A percentile compares a stretch with the other conserved stretches of the same genome.
Conservation (phyloP, 2,888 invertebrate genomes). For the Drosophila aldrichi region DNA sequence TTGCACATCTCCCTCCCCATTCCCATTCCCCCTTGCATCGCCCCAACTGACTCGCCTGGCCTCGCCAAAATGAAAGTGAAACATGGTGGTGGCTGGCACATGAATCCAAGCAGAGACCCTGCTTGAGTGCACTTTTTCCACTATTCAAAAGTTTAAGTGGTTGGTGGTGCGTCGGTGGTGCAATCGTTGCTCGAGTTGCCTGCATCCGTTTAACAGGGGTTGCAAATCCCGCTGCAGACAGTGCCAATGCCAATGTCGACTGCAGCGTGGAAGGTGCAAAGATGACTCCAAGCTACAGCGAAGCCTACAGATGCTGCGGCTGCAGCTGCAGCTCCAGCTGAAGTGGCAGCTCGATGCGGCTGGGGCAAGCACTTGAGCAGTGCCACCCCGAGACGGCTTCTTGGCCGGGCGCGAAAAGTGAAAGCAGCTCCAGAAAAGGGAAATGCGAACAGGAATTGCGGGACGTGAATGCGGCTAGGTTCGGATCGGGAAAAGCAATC, state of each 20-base stretch:
- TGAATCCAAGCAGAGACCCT: slow-evolving; percentile 24
- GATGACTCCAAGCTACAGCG: slow-evolving; percentile 28
- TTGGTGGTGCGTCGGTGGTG: slow-evolving; percentile 50
- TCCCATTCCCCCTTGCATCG: no score
- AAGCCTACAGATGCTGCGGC: neutral
- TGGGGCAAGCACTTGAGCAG: slow-evolving; percentile 27
- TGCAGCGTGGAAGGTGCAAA: slow-evolving; percentile 51
- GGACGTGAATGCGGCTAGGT: neutral
- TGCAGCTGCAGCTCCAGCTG: neutral
- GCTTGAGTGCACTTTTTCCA: slow-evolving; percentile 80
- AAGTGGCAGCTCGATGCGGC: slow-evolving; percentile 19
- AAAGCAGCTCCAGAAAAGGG: slow-evolving; percentile 39
- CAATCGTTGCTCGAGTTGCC: slow-evolving; percentile 28
- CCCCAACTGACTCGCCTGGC: neutral
- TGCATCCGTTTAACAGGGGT: slow-evolving; percentile 40
- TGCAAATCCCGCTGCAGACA: slow-evolving; percentile 40
- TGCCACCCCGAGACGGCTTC: slow-evolving; percentile 27
- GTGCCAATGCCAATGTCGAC: slow-evolving; percentile 37
- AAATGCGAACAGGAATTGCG: slow-evolving; percentile 3
- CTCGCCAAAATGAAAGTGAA: slow-evolving; percentile 64
- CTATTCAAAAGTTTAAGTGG: slow-evolving; percentile 71
- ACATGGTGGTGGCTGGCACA: slow-evolving; percentile 66
- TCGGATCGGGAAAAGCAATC: neutral
- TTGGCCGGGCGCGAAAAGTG: slow-evolving; percentile 52
- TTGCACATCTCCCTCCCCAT: neutral